Percentiles rank a stretch among this genome's conserved stretches.
Evolutionary conservation across 1,140 invertebrate species (phyloP).

Genomic region (Heliconius nattereri): DNA sequence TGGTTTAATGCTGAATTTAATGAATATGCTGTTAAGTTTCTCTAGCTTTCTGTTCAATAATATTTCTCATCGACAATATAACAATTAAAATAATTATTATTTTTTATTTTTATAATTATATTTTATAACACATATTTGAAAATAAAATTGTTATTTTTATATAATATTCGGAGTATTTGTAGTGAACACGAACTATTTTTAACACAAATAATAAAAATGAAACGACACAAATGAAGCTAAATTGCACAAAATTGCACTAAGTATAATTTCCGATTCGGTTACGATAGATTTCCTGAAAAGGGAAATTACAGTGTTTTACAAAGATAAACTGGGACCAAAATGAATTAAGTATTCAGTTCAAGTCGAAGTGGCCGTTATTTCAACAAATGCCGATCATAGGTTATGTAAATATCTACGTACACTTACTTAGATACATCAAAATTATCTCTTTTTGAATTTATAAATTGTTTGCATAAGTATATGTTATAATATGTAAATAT

Average conservation of each 20-base stretch:
- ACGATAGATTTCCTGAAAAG: slow-evolving; percentile 17
- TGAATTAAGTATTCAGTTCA: slow-evolving; percentile 20
- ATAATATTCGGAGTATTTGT: too few species aligned
- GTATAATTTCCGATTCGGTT: background rate
- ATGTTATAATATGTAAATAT: too few species aligned
- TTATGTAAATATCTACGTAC: background rate
- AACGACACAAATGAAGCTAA: background rate
- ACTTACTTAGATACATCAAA: background rate
- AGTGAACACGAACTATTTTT: background rate
- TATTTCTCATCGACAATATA: too few species aligned
- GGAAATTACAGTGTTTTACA: slow-evolving; percentile 31
- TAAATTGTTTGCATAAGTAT: too few species aligned
- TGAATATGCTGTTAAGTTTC: too few species aligned
- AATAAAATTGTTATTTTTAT: too few species aligned
- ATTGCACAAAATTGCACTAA: slow-evolving; percentile 21
- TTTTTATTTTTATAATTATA: too few species aligned
- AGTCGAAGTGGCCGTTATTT: slow-evolving; percentile 4
- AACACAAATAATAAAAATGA: background rate
- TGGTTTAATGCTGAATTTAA: too few species aligned
- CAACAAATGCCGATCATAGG: slow-evolving; percentile 11
- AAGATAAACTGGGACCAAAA: slow-evolving; percentile 21
- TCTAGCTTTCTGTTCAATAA: too few species aligned
- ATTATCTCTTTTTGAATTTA: too few species aligned
- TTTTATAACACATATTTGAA: too few species aligned
- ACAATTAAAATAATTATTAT: too few species aligned